Evolutionary conservation across 2,113 vertebrate genomes (phyloP).

Genomic region (Solenodon paradoxus): DNA sequence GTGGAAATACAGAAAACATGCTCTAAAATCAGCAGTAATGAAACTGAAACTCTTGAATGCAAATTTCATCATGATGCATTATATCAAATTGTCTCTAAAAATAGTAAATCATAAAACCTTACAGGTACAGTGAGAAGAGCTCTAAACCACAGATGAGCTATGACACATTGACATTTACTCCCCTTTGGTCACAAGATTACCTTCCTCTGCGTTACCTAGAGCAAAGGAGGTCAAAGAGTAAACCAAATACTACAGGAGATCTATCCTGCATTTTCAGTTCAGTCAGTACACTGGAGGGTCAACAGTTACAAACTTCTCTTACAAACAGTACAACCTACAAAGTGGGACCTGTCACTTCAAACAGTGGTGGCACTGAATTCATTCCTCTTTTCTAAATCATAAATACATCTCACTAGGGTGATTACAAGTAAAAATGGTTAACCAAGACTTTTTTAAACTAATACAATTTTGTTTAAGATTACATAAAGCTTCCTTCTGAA

Average conservation of each 20-base stretch:
- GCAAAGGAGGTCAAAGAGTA: not conserved
- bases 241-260: not conserved
- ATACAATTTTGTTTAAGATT: not conserved
- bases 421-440: not conserved
- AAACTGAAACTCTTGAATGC: constrained; percentile 14
- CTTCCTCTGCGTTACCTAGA: not conserved
- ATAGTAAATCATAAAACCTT: constrained; percentile 32
- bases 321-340: not conserved
- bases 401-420: not conserved
- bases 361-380: not conserved
- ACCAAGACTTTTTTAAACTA: not conserved
- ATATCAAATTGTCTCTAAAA: constrained; percentile 53
- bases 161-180: constrained; percentile 65
- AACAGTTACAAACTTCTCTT: too few relatives aligned
- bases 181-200: not conserved
- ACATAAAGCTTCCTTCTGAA: not conserved
- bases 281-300: too few relatives aligned
- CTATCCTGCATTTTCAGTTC: not conserved
- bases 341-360: not conserved
- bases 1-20: not conserved
- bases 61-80: not conserved
- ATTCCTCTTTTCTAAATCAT: not conserved
- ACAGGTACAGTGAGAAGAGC: not conserved
- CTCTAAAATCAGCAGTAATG: not conserved
- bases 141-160: not conserved